Percentiles rank a stretch among this genome's conserved stretches.
Conservation (phyloP, 2,888 invertebrate species). For the Iphiclides podalirius region DNA sequence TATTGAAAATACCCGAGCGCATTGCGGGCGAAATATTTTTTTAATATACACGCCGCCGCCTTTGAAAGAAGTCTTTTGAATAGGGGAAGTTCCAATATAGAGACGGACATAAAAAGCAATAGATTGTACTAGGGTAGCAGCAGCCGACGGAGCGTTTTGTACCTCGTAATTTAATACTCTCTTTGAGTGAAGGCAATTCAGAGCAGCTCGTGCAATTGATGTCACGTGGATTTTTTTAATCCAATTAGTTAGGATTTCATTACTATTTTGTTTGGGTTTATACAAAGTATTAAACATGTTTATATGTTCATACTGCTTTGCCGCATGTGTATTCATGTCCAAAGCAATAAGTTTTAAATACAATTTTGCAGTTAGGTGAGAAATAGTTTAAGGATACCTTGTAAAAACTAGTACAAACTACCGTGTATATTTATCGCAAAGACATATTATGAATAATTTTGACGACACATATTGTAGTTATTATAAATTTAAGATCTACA, state of each 20-base stretch:
- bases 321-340: too few species aligned
- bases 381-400: too few species aligned
- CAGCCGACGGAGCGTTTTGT: constrained; percentile 16
- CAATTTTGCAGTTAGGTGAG: too few species aligned
- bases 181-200: constrained; percentile 10
- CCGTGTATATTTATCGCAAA: too few species aligned
- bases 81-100: constrained; percentile 50
- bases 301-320: too few species aligned
- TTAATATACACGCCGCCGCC: constrained; percentile 48
- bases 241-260: neutral
- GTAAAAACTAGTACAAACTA: too few species aligned
- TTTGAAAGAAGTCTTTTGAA: constrained; percentile 45
- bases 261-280: too few species aligned
- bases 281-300: too few species aligned
- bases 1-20: constrained; percentile 29
- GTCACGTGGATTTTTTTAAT: neutral
- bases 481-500: too few species aligned
- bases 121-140: constrained; percentile 33
- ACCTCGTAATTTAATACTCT: constrained; percentile 4
- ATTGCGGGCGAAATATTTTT: constrained; percentile 45
- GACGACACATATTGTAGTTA: too few species aligned
- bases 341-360: too few species aligned
- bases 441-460: too few species aligned
- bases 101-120: constrained; percentile 43
- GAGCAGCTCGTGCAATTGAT: neutral